phyloP scores from a whole-genome alignment of 2,888 invertebrate species.

The Diaperis boleti region DNA sequence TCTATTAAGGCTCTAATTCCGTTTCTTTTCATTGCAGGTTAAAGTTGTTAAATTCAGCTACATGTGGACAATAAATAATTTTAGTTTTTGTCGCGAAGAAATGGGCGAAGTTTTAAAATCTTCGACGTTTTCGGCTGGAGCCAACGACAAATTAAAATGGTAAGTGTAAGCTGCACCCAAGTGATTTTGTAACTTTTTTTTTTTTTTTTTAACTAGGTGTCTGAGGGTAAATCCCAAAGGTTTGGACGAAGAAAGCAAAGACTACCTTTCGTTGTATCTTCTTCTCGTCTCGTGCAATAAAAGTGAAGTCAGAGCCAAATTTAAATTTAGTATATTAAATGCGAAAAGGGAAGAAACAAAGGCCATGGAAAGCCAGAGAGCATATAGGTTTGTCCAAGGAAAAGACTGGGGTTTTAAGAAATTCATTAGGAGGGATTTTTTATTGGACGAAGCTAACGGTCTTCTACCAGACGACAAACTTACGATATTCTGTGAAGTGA shows the following conservation, averaged over 20 bases:
- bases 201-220: constrained; percentile 80
- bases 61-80: constrained; percentile 99
- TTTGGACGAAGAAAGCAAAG: constrained; percentile 99
- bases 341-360: constrained; percentile 99
- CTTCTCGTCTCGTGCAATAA: constrained; percentile 99
- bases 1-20: background rate
- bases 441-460: constrained; percentile 98
- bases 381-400: constrained; percentile 99
- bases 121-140: constrained; percentile 99
- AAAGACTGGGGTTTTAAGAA: constrained; percentile 99
- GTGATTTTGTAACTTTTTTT: background rate
- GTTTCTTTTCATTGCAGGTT: constrained; percentile 77
- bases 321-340: constrained; percentile 99
- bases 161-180: constrained; percentile 58
- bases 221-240: constrained; percentile 99
- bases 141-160: constrained; percentile 99
- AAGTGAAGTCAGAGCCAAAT: constrained; percentile 99
- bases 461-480: constrained; percentile 98
- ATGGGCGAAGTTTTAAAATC: constrained; percentile 99
- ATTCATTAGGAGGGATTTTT: constrained; percentile 98
- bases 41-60: constrained; percentile 99
- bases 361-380: constrained; percentile 97
- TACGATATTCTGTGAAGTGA: constrained; percentile 98
- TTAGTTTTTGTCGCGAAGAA: constrained; percentile 99
- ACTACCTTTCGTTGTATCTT: constrained; percentile 98